A percentile compares a stretch with the other conserved stretches of the same genome.
These are phyloP conservation scores for Chrysodeixis includens DNA, from an alignment of 2,888 invertebrate species.

Conservation along the genomic window DNA sequence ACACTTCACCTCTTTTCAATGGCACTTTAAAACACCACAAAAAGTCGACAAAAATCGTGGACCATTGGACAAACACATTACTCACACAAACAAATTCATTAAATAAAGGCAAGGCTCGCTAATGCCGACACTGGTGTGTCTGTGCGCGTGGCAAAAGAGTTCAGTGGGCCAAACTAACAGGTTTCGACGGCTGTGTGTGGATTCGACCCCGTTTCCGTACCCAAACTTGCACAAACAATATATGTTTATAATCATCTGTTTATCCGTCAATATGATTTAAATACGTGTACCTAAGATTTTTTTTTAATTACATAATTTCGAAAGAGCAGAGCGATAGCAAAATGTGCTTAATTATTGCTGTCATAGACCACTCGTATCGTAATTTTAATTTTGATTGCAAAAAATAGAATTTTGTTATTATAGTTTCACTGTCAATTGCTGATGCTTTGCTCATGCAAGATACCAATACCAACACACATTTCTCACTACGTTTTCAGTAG, in stretches of 20 bases:
- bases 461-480: too few relatives aligned
- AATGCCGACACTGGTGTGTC: conserved; percentile 42
- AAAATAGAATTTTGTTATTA: too few relatives aligned
- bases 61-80: conserved; percentile 59
- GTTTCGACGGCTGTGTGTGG: conserved; percentile 58
- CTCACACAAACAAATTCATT: conserved; percentile 62
- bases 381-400: too few relatives aligned
- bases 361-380: too few relatives aligned
- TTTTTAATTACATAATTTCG: too few relatives aligned
- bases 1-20: neutral
- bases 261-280: conserved; percentile 2
- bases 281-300: neutral
- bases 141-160: conserved; percentile 64
- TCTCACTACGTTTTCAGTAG: too few relatives aligned
- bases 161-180: conserved; percentile 74
- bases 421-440: too few relatives aligned
- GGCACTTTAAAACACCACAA: neutral
- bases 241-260: conserved; percentile 19
- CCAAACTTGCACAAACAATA: conserved; percentile 30
- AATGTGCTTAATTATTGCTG: too few relatives aligned
- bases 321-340: too few relatives aligned
- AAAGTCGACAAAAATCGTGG: conserved; percentile 32
- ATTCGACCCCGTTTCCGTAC: conserved; percentile 63
- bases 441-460: too few relatives aligned
- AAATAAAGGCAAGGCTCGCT: conserved; percentile 60